Percentiles rank a stretch among this genome's conserved stretches.
phyloP scores from a whole-genome alignment of 2,888 invertebrate species.

The Cremastobaeus sp. region DNA sequence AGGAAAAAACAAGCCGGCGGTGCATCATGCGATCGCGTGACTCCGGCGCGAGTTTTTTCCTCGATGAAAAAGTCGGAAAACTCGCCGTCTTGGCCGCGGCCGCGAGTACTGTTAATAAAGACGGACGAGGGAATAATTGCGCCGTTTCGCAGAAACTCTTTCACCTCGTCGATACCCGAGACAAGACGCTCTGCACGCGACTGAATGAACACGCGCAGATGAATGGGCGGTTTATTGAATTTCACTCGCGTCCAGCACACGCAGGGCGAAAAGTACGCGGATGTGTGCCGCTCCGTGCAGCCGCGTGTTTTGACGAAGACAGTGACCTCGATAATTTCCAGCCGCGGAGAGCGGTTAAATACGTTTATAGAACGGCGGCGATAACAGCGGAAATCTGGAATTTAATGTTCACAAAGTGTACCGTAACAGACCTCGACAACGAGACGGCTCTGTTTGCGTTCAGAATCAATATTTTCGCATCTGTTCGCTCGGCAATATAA shows the following conservation, averaged over 20 bases:
- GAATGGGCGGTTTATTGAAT: conserved; percentile 23
- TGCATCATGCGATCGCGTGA: conserved; percentile 32
- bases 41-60: conserved; percentile 13
- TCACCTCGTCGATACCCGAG: too few species aligned
- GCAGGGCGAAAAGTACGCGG: too few species aligned
- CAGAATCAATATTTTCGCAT: too few species aligned
- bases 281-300: too few species aligned
- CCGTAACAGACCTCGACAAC: too few species aligned
- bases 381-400: too few species aligned
- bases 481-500: too few species aligned
- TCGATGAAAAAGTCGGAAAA: conserved; percentile 13
- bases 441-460: too few species aligned
- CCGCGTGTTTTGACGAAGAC: conserved; percentile 41
- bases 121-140: neutral
- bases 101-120: neutral
- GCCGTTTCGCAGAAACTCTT: too few species aligned
- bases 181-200: too few species aligned
- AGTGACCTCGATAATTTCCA: conserved; percentile 48
- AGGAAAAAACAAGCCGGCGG: neutral
- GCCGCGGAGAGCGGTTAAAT: conserved; percentile 4
- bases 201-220: conserved; percentile 2
- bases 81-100: neutral
- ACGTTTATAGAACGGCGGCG: conserved; percentile 14
- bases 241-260: too few species aligned
- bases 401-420: too few species aligned